Evolutionary conservation across 2,797 vertebrate genomes (phyloP), one percentile per base, ranked within the genome.

Genomic region (Chromobotia macracanthus): DNA sequence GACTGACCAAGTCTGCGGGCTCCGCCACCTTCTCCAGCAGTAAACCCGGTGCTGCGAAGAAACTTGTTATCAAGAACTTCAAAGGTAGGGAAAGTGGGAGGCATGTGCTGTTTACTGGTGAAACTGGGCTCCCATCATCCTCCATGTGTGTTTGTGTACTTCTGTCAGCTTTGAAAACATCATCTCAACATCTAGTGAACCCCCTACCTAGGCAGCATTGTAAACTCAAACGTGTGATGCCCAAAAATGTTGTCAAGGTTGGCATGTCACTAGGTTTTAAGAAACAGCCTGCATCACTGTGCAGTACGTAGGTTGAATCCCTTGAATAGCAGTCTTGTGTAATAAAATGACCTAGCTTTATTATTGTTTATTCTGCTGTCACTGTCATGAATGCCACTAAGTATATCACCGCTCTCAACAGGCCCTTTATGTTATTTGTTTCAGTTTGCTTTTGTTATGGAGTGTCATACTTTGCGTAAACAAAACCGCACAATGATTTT

Each of bases 11-110:
- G 91, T 90, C 93, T 87, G 94, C 93, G 74, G 95, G 94, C 51
- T 95, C 96, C 80, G 94, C 92, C 86, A 92, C 93, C 83, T 98
- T 97, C 89, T 95, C 97, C 82, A 96, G 93, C 95, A 98, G 95
- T 91, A 99, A 98, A 91, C 97, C 97, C 53, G 96, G 97, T n/a
- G 96, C 97, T 25, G 97, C 98, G 77, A 99, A 98, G 95, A 99
- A 99, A 95, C 93, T 99, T 95, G 96, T 99, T 88, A 99, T 98
- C 95, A 99, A 99, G 94, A 99, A 99, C 94, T 99, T 99, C 94
- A 98, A 96, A 98, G 98, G 97, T 99, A 96, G 92, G 64, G 2
- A 25, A 21, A 50, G 19, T 2, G 5, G 12, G 13, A 31, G 31
- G 3, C 3, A 23, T 3, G 16, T 13, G 3, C 60, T 21, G 11